phyloP scores from a whole-genome alignment of 2,797 vertebrate species.

The Liparis tanakae region DNA sequence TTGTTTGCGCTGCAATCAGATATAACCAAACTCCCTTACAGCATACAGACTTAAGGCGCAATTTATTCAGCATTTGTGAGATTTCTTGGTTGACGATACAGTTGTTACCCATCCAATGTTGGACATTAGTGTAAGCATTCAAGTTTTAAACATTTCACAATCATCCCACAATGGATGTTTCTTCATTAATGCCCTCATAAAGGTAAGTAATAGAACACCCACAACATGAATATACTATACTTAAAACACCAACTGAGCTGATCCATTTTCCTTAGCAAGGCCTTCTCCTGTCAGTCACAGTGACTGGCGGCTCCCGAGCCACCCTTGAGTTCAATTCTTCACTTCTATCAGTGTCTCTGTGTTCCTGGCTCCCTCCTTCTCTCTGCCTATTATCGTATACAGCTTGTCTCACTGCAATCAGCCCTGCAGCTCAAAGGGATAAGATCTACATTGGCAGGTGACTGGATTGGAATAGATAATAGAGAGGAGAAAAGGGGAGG shows the following conservation, averaged over 20 bases:
- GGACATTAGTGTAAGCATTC: conserved; percentile 1
- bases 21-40: conserved; percentile 28
- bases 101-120: conserved; percentile 9
- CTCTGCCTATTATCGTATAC: conserved; percentile 31
- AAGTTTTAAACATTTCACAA: conserved; percentile 20
- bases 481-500: conserved; percentile 18
- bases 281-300: conserved; percentile 49
- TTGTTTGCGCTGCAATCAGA: conserved; percentile 46
- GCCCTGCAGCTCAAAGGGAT: conserved; percentile 55
- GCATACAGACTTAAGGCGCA: conserved; percentile 49
- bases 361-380: conserved; percentile 18
- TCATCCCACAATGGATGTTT: conserved; percentile 16
- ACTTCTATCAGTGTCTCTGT: conserved; percentile 40
- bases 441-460: conserved; percentile 47
- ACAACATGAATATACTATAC: conserved; percentile 27
- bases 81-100: conserved; percentile 16
- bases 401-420: conserved; percentile 58
- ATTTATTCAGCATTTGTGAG: conserved; percentile 36
- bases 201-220: conserved; percentile 9
- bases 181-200: conserved; percentile 7
- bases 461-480: conserved; percentile 56
- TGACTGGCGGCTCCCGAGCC: conserved; percentile 43
- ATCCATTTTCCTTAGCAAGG: conserved; percentile 29
- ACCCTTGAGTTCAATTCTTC: conserved; percentile 44
- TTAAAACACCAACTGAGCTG: conserved; percentile 17